Evolutionary conservation across 2,888 invertebrate species (phyloP), one percentile per base, ranked within the genome.

Genomic region (Globia sparganii): DNA sequence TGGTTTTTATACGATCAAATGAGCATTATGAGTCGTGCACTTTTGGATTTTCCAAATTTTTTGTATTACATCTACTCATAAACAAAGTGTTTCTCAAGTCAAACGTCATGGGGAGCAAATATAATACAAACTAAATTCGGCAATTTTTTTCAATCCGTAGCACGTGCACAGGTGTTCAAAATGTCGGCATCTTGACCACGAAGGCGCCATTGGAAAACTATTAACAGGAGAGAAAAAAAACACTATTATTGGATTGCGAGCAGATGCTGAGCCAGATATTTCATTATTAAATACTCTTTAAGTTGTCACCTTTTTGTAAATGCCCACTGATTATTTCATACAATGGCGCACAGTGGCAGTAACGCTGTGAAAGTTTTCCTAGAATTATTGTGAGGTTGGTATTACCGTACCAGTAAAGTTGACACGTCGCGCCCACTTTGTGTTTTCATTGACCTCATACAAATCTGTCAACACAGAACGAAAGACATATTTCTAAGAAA

Each of bases 141-240:
- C 56, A 66, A 67, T 83, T 83, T 83, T 83, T 69, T 5, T 15
- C 53, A 11, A 28, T 69, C n/a, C 58, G 46, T 86, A 77, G 84
- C 88, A 88, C 86, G 88, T 88, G 88, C 86, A 85, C 85, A 84
- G 86, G 84, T 83, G 84, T 79, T 72, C 75, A 21, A 78, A 77
- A 73, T 71, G 70, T 75, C 78, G 81, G 73, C 65, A 72, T 72
- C 65, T 77, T 84, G 78, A 78, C 88, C 85, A 81, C 76, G 18
- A 71, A 75, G 74, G 78, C 81, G 86, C 80, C 82, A 76, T 68
- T 75, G 34, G 76, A 46, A 75, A 75, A 71, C 62, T 79, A 64
- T 70, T 80, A 79, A 81, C 76, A 81, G 58, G 11, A 70, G 40
- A 28, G 21, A 78, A 80, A 56, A 78, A 86, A 83, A 75, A 53